These are phyloP conservation scores for Lasioglossum marginatum DNA, from an alignment of 2,888 invertebrate species.

Conservation along the genomic window DNA sequence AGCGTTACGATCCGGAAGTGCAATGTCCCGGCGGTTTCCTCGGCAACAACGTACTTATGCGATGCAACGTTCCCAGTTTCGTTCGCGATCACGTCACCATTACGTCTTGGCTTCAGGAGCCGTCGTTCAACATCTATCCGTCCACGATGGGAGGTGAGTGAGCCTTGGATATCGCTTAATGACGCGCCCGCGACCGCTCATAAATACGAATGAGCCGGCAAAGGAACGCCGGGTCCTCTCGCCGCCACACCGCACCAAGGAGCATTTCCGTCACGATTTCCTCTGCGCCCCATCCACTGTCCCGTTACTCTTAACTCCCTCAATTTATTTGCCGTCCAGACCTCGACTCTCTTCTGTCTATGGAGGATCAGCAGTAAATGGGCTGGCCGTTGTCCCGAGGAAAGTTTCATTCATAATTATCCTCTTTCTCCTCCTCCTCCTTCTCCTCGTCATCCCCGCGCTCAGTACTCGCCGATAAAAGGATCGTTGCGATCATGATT, in stretches of 20 bases:
- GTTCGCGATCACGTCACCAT: slow-evolving; percentile 86
- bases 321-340: slow-evolving; percentile 16
- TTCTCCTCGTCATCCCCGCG: not conserved
- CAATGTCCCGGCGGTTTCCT: slow-evolving; percentile 87
- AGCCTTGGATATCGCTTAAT: slow-evolving; percentile 60
- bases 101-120: slow-evolving; percentile 87
- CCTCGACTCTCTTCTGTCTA: not conserved
- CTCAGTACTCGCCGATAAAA: not conserved
- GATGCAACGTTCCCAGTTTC: slow-evolving; percentile 86
- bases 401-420: slow-evolving; percentile 12
- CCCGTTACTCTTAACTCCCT: not conserved
- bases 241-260: not conserved
- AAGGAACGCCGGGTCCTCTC: not conserved
- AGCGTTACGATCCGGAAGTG: slow-evolving; percentile 87
- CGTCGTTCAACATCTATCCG: slow-evolving; percentile 86
- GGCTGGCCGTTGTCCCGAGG: not conserved
- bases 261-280: slow-evolving; percentile 19
- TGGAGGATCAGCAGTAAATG: slow-evolving; percentile 1
- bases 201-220: slow-evolving; percentile 36
- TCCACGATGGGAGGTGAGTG: slow-evolving; percentile 86
- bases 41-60: slow-evolving; percentile 86
- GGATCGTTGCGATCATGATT: slow-evolving; percentile 12
- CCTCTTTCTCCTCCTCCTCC: not conserved
- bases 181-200: slow-evolving; percentile 38
- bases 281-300: not conserved